These are phyloP conservation scores for Anser cygnoides DNA, from an alignment of 2,113 vertebrate genomes.

Conservation along the genomic window DNA sequence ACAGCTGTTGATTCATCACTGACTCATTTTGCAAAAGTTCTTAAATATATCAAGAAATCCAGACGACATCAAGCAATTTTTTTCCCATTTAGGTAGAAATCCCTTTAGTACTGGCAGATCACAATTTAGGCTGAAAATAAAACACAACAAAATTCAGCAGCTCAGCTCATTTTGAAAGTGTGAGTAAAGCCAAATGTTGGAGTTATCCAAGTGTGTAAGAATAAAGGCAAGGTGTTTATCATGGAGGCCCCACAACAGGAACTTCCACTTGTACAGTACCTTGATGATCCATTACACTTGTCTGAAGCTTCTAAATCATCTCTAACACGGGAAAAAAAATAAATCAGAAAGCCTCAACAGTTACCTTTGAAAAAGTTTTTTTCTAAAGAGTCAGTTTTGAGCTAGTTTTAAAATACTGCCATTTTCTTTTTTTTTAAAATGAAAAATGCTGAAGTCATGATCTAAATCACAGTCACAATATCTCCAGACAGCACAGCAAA, in stretches of 20 bases:
- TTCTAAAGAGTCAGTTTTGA: not conserved
- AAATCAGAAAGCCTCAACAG: not conserved
- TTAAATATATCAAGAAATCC: slow-evolving; percentile 1
- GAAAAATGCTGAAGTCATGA: not conserved
- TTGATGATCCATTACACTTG: not conserved
- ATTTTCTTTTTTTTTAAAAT: not conserved
- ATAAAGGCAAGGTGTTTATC: not conserved
- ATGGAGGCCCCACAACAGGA: not conserved
- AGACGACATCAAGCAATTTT: not conserved
- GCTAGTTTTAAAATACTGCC: not conserved
- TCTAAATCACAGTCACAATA: not conserved
- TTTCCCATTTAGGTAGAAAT: not conserved
- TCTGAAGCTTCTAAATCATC: not conserved
- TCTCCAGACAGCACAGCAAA: not conserved
- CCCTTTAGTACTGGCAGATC: not conserved
- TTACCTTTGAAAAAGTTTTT: not conserved
- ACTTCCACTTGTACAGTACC: not conserved
- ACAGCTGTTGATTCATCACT: slow-evolving; percentile 24
- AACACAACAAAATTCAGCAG: not conserved
- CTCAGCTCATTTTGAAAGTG: not conserved
- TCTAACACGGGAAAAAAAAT: not conserved
- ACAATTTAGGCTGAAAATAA: not conserved
- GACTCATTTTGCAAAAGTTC: slow-evolving; percentile 21
- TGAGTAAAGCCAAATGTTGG: not conserved
- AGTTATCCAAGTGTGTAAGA: not conserved